Conservation (phyloP, 1,140 invertebrate species). For the Leptestheria dahalacensis region DNA sequence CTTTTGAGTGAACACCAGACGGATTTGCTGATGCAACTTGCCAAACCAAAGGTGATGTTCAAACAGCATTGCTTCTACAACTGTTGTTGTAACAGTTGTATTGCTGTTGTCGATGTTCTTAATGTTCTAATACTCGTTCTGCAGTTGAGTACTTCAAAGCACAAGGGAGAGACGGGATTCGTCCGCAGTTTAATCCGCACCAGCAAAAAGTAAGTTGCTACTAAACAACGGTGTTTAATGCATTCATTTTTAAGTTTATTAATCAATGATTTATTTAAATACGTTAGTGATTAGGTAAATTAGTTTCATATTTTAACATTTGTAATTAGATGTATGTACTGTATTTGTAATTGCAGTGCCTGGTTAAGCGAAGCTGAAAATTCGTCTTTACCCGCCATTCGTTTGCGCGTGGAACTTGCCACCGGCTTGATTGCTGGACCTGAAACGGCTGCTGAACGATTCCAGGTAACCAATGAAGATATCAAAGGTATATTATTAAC, state of each 20-base stretch:
- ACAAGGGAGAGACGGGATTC: conserved; percentile 20
- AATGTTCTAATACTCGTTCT: too few species aligned
- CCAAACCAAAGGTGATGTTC: conserved; percentile 32
- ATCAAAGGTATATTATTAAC: too few species aligned
- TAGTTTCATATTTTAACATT: background rate
- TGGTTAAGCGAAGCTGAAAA: conserved; percentile 23
- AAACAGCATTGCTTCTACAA: too few species aligned
- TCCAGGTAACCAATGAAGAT: conserved; percentile 9
- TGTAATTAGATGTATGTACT: background rate
- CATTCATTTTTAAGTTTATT: background rate
- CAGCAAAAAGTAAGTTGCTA: conserved; percentile 24
- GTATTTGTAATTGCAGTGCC: conserved; percentile 17
- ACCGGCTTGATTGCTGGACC: conserved; percentile 18
- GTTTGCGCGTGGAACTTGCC: conserved; percentile 21
- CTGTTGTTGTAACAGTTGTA: too few species aligned
- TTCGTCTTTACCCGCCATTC: conserved; percentile 19
- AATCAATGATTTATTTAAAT: background rate
- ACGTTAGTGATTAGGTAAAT: background rate
- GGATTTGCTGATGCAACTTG: conserved; percentile 29
- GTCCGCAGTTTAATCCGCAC: conserved; percentile 23
- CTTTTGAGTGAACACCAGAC: conserved; percentile 34
- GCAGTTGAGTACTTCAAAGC: conserved; percentile 16
- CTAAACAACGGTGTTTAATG: too few species aligned
- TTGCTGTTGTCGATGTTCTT: too few species aligned
- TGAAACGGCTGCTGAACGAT: conserved; percentile 14